phyloP scores from a whole-genome alignment of 2,888 invertebrate genomes.

The Bombyx huttoni region DNA sequence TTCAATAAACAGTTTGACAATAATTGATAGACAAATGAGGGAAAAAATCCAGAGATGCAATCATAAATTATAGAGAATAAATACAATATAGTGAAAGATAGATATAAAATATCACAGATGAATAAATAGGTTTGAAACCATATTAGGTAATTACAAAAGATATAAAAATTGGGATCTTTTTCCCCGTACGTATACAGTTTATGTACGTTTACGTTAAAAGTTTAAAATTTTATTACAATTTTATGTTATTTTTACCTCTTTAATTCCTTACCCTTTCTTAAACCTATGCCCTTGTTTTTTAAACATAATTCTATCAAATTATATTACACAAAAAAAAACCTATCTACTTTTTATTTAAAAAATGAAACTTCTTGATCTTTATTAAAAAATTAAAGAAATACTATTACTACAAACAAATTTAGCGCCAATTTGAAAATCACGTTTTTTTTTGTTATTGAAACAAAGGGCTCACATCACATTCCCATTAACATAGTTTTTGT shows the following conservation, averaged over 20 bases:
- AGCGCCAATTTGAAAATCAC: background rate
- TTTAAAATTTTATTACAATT: background rate
- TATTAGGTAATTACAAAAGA: background rate
- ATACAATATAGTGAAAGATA: background rate
- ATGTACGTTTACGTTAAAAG: background rate
- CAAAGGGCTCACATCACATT: background rate
- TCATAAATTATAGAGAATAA: background rate
- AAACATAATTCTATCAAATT: background rate
- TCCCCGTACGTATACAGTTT: background rate
- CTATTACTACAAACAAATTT: background rate
- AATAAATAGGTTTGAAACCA: background rate
- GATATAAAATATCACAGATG: background rate
- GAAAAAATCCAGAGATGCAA: background rate
- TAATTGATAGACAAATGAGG: background rate
- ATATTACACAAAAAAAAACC: background rate
- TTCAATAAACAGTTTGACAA: background rate
- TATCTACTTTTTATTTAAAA: background rate
- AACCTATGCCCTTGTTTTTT: background rate
- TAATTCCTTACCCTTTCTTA: background rate
- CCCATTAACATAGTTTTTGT: background rate
- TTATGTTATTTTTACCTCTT: background rate
- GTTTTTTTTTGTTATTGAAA: background rate
- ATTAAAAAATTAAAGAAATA: background rate
- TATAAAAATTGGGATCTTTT: background rate
- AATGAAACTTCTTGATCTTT: background rate